A percentile compares a stretch with the other conserved stretches of the same genome.
phyloP scores from a whole-genome alignment of 2,888 invertebrate species.

The Beris chalybata region DNA sequence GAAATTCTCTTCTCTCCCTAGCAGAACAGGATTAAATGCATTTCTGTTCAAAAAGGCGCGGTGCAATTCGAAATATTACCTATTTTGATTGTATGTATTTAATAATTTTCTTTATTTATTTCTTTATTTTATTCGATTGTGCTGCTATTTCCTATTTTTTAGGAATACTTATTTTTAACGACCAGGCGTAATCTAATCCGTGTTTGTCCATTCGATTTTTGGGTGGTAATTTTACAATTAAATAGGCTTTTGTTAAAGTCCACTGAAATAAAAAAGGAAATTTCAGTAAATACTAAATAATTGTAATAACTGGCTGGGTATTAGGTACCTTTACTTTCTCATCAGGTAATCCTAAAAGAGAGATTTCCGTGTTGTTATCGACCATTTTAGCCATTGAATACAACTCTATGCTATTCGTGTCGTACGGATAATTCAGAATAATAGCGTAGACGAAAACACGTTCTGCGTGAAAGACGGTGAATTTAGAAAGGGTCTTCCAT shows the following conservation, averaged over 20 bases:
- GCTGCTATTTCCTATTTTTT: not conserved
- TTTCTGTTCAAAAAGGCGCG: no score
- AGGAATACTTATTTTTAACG: slow-evolving; percentile 50
- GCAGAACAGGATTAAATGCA: no score
- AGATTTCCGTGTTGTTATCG: slow-evolving; percentile 51
- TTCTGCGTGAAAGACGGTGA: slow-evolving; percentile 41
- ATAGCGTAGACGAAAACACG: slow-evolving; percentile 64
- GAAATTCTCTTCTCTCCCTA: no score
- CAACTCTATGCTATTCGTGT: slow-evolving; percentile 59
- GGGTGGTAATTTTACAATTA: slow-evolving; percentile 50
- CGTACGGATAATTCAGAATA: slow-evolving; percentile 69
- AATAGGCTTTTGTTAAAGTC: slow-evolving; percentile 42
- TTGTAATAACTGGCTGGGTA: no score
- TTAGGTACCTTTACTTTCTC: slow-evolving; percentile 45
- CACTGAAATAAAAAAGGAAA: slow-evolving; percentile 44
- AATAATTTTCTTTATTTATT: no score
- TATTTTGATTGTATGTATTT: no score
- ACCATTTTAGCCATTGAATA: slow-evolving; percentile 52
- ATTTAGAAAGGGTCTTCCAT: no score
- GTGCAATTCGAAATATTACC: no score
- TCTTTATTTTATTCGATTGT: not conserved
- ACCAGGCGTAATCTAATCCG: slow-evolving; percentile 52
- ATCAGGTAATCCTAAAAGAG: slow-evolving; percentile 59
- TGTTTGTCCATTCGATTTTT: slow-evolving; percentile 51
- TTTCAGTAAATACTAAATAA: not conserved